phyloP scores from a whole-genome alignment of 2,113 vertebrate species.

The Eidolon helvum region DNA sequence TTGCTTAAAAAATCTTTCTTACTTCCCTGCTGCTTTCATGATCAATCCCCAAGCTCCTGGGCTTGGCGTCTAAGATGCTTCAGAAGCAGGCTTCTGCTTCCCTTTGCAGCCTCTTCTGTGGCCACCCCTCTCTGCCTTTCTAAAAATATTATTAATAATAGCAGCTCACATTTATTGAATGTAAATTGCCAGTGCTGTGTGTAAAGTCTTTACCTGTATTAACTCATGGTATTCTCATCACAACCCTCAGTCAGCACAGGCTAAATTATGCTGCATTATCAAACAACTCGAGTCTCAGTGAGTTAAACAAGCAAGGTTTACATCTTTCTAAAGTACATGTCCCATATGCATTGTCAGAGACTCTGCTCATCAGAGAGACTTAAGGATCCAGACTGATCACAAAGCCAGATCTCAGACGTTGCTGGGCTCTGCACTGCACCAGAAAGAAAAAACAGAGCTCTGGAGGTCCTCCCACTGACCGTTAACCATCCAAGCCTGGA shows the following conservation, averaged over 20 bases:
- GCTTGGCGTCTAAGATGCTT: neutral
- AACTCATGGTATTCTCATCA: rapidly evolving
- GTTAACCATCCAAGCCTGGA: neutral
- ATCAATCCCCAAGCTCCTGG: neutral
- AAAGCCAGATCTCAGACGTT: neutral
- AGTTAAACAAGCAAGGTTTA: neutral
- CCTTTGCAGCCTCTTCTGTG: neutral
- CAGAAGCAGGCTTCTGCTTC: neutral
- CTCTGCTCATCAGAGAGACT: neutral
- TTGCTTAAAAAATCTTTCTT: neutral
- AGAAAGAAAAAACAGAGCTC: neutral
- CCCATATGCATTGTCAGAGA: neutral
- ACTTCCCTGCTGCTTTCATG: neutral
- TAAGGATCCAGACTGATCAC: neutral
- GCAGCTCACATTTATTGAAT: rapidly evolving
- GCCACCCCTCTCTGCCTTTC: neutral
- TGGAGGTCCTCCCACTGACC: neutral
- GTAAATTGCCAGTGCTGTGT: neutral
- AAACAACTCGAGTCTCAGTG: neutral
- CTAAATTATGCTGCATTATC: neutral
- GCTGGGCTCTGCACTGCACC: neutral
- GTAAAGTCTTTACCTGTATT: neutral
- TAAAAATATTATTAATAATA: too few relatives aligned
- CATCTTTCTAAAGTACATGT: neutral
- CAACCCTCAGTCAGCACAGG: neutral